Percentiles rank a stretch among this genome's conserved stretches.
Evolutionary conservation across 2,888 invertebrate species (phyloP).

Genomic region (Galeruca laticollis): DNA sequence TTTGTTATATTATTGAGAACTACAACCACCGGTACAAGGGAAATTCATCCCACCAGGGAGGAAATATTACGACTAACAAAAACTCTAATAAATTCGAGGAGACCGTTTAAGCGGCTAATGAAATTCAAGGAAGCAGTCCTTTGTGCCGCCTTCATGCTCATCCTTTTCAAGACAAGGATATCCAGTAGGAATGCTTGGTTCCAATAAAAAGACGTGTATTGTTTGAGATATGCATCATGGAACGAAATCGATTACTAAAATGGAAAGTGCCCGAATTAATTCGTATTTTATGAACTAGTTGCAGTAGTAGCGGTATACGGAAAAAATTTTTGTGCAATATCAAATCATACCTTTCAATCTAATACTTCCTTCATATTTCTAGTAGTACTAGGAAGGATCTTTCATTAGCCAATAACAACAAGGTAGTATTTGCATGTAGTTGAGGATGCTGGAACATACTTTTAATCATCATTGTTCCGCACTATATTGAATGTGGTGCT

Average conservation of each 20-base stretch:
- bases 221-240: not conserved
- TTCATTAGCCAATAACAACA: no score
- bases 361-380: no score
- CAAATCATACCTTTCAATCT: no score
- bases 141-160: not conserved
- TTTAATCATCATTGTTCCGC: no score
- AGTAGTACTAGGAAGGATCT: no score
- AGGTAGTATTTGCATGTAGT: no score
- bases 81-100: not conserved
- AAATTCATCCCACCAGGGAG: not conserved
- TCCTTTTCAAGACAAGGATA: constrained; percentile 4
- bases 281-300: not conserved
- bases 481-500: no score
- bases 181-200: not conserved
- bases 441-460: no score
- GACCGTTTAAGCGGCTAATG: not conserved
- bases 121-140: constrained; percentile 1
- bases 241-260: not conserved
- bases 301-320: not conserved
- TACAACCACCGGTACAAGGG: not conserved
- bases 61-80: constrained; percentile 4
- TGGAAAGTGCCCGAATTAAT: not conserved
- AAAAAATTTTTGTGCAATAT: not conserved
- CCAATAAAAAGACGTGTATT: not conserved
- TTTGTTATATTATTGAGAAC: not conserved